A percentile compares a stretch with the other conserved stretches of the same genome.
These are phyloP conservation scores for Listrodromus nycthemerus DNA, from an alignment of 2,888 invertebrate genomes.

Conservation along the genomic window DNA sequence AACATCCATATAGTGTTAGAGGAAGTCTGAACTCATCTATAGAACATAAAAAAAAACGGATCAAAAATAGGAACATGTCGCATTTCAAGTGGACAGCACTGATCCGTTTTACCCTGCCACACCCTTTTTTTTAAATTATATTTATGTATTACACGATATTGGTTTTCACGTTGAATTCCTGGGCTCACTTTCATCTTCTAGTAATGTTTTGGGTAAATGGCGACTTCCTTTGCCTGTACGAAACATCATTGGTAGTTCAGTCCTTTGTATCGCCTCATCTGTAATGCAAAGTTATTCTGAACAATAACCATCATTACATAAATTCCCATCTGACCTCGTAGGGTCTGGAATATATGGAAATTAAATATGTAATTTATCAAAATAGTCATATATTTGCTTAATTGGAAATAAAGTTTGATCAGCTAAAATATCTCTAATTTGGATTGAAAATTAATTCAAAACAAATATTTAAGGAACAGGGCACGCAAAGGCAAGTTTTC, in stretches of 20 bases:
- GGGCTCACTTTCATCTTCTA: background rate
- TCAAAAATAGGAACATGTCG: too few relatives aligned
- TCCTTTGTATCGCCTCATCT: background rate
- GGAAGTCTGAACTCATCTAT: background rate
- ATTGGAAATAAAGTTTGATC: background rate
- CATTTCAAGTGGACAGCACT: too few relatives aligned
- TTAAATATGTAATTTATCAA: background rate
- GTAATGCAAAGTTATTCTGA: background rate
- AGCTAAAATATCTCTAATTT: background rate
- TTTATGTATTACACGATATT: too few relatives aligned
- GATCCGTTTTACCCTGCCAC: too few relatives aligned
- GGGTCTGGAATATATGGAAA: background rate
- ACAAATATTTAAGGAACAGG: too few relatives aligned
- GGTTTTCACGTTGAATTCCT: background rate
- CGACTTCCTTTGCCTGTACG: background rate
- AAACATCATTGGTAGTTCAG: background rate
- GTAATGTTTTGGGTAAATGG: background rate
- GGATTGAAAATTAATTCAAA: too few relatives aligned
- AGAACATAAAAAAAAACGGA: background rate
- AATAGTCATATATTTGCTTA: background rate
- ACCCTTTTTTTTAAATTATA: too few relatives aligned
- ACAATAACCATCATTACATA: background rate
- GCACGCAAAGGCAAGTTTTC: too few relatives aligned
- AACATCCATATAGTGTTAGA: background rate
- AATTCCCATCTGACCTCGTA: background rate